Percentiles rank a stretch among this genome's conserved stretches.
Conservation (phyloP, 2,888 invertebrate genomes). For the Achlya flavicornis region DNA sequence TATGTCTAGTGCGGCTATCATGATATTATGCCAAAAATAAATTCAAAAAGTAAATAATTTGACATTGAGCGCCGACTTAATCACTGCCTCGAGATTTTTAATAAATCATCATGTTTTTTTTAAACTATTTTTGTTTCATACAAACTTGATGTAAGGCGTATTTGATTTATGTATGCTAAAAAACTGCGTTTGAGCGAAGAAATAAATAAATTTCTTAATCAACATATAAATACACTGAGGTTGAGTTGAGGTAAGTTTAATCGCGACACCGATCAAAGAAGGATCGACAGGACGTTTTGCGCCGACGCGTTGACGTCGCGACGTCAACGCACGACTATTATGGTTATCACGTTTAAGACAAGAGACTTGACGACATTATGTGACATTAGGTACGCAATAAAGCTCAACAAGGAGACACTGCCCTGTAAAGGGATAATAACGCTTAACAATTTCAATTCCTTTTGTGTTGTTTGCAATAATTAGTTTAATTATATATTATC, state of each 20-base stretch:
- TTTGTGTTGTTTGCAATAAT: constrained; percentile 12
- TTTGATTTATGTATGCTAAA: no score
- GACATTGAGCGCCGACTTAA: not conserved
- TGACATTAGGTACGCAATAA: constrained; percentile 30
- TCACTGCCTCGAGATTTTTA: not conserved
- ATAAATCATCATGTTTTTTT: no score
- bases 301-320: no score
- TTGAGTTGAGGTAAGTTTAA: constrained; percentile 11
- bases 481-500: not conserved
- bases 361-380: constrained; percentile 20
- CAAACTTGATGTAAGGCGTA: no score
- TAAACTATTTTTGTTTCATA: no score
- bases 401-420: constrained; percentile 43
- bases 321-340: constrained; percentile 40
- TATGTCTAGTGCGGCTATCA: constrained; percentile 23
- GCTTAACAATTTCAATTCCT: constrained; percentile 28
- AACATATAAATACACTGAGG: no score
- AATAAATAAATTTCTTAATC: no score
- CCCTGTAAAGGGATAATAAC: constrained; percentile 32
- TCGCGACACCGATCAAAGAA: constrained; percentile 40
- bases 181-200: no score
- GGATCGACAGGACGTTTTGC: constrained; percentile 47
- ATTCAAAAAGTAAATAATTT: not conserved
- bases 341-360: constrained; percentile 38
- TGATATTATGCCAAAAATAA: not conserved